Conservation (phyloP, 2,888 invertebrate genomes). For the Apantesis nais region DNA sequence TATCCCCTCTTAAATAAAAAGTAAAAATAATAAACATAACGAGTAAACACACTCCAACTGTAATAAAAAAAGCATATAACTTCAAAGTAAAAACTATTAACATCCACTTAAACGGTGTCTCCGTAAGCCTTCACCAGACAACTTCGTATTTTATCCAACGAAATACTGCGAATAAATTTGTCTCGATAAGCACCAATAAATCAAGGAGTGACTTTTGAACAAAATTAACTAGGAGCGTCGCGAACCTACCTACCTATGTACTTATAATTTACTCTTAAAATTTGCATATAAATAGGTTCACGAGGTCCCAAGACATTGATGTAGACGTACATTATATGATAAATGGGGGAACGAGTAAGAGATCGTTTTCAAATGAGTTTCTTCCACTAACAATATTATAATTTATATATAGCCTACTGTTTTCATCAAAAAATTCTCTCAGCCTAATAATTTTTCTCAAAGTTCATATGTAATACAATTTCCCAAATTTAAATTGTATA, state of each 20-base stretch:
- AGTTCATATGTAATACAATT: too few relatives aligned
- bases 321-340: conserved; percentile 51
- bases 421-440: too few relatives aligned
- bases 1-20: too few relatives aligned
- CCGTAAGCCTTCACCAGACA: conserved; percentile 20
- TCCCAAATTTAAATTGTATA: too few relatives aligned
- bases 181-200: conserved; percentile 69
- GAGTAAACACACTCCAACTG: neutral
- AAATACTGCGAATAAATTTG: conserved; percentile 64
- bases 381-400: neutral
- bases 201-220: conserved; percentile 61
- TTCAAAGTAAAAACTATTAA: conserved; percentile 10
- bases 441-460: too few relatives aligned
- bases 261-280: conserved; percentile 61
- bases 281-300: conserved; percentile 69
- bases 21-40: too few relatives aligned
- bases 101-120: conserved; percentile 9
- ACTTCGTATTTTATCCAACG: conserved; percentile 48
- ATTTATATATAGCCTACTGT: neutral
- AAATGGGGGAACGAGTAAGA: conserved; percentile 36
- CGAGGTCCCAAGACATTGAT: conserved; percentile 46
- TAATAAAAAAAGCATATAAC: neutral
- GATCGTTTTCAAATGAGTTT: neutral
- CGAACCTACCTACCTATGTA: conserved; percentile 32
- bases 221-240: conserved; percentile 57